phyloP scores from a whole-genome alignment of 1,140 invertebrate genomes.

The Hesperophylax magnus region DNA sequence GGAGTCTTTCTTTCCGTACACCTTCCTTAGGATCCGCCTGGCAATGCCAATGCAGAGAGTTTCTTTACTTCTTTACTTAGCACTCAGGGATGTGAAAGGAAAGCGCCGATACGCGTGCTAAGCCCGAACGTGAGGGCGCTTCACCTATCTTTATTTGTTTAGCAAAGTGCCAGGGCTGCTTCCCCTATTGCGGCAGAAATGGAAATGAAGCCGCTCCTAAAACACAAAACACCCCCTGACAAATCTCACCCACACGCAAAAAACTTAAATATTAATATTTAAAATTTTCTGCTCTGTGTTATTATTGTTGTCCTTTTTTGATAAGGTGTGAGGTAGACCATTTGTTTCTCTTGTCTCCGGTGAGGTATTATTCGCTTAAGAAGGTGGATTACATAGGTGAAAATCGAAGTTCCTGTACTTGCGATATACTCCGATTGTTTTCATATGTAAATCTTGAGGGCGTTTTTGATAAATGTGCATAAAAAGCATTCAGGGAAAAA shows the following conservation, averaged over 20 bases:
- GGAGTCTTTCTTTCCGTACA: not conserved
- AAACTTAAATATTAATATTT: too few species aligned
- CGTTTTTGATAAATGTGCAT: not conserved
- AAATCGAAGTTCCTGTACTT: not conserved
- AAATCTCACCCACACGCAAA: too few species aligned
- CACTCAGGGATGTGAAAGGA: slow-evolving; percentile 41
- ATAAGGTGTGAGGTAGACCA: too few species aligned
- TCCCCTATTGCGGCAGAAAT: slow-evolving; percentile 8
- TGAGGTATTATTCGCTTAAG: slow-evolving; percentile 12
- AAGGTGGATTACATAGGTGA: not conserved
- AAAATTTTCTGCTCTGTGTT: too few species aligned
- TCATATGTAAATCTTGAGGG: slow-evolving; percentile 3
- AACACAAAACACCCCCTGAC: too few species aligned
- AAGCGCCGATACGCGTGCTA: slow-evolving; percentile 34
- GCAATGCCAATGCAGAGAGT: slow-evolving; percentile 17
- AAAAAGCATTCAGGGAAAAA: not conserved
- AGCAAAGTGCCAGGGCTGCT: slow-evolving; percentile 10
- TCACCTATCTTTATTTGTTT: slow-evolving; percentile 47
- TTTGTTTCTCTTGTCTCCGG: too few species aligned
- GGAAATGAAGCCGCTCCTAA: slow-evolving; percentile 24
- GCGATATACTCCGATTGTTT: not conserved
- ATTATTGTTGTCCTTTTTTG: too few species aligned
- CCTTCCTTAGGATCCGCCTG: slow-evolving; percentile 1
- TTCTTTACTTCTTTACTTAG: slow-evolving; percentile 38
- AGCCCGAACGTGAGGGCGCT: slow-evolving; percentile 44